Evolutionary conservation across 2,888 invertebrate genomes (phyloP).

Genomic region (Cancer borealis): DNA sequence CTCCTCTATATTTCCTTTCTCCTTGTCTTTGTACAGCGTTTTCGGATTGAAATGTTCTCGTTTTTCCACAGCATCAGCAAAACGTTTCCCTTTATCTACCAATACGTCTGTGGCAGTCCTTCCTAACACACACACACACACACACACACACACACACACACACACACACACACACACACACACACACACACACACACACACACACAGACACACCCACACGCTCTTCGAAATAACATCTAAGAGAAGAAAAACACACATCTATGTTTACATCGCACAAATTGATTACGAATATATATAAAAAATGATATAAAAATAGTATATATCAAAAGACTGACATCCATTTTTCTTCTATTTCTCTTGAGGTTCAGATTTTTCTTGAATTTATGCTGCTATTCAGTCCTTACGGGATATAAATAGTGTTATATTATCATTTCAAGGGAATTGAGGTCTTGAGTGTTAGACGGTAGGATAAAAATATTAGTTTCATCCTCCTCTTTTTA

Average conservation of each 20-base stretch:
- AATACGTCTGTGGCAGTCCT: background rate
- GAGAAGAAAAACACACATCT: background rate
- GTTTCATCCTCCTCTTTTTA: no score
- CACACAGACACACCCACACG: background rate
- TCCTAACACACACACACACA: constrained; percentile 18
- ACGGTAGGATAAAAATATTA: no score
- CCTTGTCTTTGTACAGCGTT: constrained; percentile 37
- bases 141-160: constrained; percentile 33
- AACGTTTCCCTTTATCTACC: constrained; percentile 13
- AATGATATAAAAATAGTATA: background rate
- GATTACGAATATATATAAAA: background rate
- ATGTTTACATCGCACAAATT: background rate
- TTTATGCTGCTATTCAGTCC: no score
- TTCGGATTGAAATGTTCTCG: background rate
- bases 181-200: constrained; percentile 36
- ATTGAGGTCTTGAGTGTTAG: no score
- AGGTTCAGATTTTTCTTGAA: background rate
- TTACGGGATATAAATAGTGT: no score
- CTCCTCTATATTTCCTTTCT: background rate
- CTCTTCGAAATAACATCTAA: background rate
- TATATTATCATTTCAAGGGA: no score
- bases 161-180: constrained; percentile 5
- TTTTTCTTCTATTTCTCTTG: background rate
- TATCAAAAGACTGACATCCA: background rate
- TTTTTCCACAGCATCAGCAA: background rate